phyloP scores from a whole-genome alignment of 2,888 invertebrate genomes.

The Dasypolia templi region DNA sequence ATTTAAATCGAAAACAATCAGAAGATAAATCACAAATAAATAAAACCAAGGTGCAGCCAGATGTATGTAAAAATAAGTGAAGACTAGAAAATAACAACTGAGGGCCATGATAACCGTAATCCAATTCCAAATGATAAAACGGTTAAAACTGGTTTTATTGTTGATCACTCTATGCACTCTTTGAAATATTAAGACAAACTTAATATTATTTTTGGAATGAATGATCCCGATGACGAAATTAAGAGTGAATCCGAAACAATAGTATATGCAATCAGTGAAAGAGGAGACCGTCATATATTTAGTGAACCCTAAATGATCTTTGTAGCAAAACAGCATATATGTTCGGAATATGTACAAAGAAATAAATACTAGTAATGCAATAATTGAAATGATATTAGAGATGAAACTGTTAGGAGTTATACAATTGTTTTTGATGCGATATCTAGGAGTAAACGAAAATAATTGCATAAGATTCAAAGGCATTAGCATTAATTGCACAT shows the following conservation, averaged over 20 bases:
- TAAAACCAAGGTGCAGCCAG: not conserved
- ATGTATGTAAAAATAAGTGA: not conserved
- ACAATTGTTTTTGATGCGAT: slow-evolving; percentile 15
- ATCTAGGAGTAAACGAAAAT: not conserved
- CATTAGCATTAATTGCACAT: slow-evolving; percentile 23
- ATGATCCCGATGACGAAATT: slow-evolving; percentile 8
- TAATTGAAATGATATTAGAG: not conserved
- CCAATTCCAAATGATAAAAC: slow-evolving; percentile 30
- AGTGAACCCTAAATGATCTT: not conserved
- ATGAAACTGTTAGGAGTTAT: slow-evolving; percentile 6
- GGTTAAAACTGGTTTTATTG: not conserved
- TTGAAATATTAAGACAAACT: slow-evolving; percentile 31
- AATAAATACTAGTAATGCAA: not conserved
- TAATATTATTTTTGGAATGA: slow-evolving; percentile 6
- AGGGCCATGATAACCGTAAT: not conserved
- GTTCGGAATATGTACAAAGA: slow-evolving; percentile 2
- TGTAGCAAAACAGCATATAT: not conserved
- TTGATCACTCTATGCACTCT: slow-evolving; percentile 24
- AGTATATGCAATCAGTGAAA: slow-evolving; percentile 6
- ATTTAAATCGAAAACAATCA: slow-evolving; percentile 27
- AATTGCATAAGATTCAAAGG: slow-evolving; percentile 27
- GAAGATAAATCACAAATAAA: not conserved
- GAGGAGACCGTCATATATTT: not conserved
- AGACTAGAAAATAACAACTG: not conserved
- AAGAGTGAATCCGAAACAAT: slow-evolving; percentile 7